A percentile compares a stretch with the other conserved stretches of the same genome.
These are phyloP conservation scores for Cryptomyrus ogoouensis DNA, from an alignment of 2,113 vertebrate species.

Conservation along the genomic window DNA sequence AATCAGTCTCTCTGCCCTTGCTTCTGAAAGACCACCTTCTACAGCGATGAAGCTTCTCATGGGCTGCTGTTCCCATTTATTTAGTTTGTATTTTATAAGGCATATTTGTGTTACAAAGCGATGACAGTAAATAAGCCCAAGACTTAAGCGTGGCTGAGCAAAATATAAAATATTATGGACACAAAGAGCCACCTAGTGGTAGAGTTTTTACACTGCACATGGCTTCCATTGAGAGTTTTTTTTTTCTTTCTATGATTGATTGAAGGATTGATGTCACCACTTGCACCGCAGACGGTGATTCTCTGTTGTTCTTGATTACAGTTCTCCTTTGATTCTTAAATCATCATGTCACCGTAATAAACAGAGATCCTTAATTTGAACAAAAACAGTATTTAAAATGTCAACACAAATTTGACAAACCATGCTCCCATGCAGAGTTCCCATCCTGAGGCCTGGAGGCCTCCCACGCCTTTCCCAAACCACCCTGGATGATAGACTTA, in stretches of 20 bases:
- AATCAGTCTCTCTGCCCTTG: not conserved
- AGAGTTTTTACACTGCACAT: not conserved
- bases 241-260: not conserved
- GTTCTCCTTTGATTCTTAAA: not conserved
- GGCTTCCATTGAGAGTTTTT: too few relatives aligned
- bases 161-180: constrained; percentile 11
- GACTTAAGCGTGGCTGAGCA: not conserved
- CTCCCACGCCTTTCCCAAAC: not conserved
- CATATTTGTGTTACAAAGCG: not conserved
- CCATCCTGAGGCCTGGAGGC: not conserved
- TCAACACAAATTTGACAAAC: not conserved
- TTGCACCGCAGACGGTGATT: not conserved
- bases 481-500: not conserved
- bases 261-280: constrained; percentile 1
- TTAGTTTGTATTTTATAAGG: not conserved
- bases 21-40: not conserved
- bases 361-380: not conserved
- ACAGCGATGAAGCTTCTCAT: not conserved
- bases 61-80: not conserved
- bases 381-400: not conserved
- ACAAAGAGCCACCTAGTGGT: constrained; percentile 26
- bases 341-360: not conserved
- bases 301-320: not conserved
- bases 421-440: not conserved
- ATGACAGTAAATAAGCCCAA: not conserved